Base-by-base conservation (phyloP, 2,888 invertebrate species). In the Hydrotaea cyrtoneurina region DNA sequence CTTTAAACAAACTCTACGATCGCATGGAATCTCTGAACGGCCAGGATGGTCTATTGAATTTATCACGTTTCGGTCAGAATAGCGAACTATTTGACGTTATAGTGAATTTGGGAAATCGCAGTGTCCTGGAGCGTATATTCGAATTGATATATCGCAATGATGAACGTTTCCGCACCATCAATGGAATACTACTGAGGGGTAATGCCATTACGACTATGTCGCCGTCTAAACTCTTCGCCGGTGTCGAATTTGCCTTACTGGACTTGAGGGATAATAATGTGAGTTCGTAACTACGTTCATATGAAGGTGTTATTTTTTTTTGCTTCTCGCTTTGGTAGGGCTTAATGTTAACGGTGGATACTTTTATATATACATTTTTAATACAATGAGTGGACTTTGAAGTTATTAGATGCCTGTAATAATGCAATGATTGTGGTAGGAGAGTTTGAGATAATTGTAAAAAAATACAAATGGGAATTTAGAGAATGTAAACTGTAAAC, bases 231-330 rank as follows among this genome's bases (percentile, higher is more conserved):
- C 81, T 89, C 0, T 89, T 91, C 72, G 87, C 86, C 7, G 89
- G 89, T n/a, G 86, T 87, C 7, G 87, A 90, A 64, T 91, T 89
- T 73, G 87, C 79, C 2, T 10, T 91, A 43, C 77, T 91, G 3
- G 92, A 91, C 84, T 83, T 91, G 0, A 87, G 87, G 2, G 86
- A 85, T 8, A 91, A 92, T 86, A 53, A 80, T 80, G 91, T 91
- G 55, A 82, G 86, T 57, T 21, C 2, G 2, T 53, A 43, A 43
- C 43, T 15, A 43, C 43, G 15, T 43, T 43, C 10, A 43, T 15
- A 43, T 43, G 4, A 7, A 4, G 31, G 31, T 31, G 31, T 31
- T 2, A 4, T 31, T 31, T 31, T 31, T 31, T 31, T 31, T 31
- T 31, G n/a, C n/a, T 31, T 31, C 2, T 4, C 31, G 7, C 3